phyloP scores from a whole-genome alignment of 2,888 invertebrate genomes.

The Eledone cirrhosa region DNA sequence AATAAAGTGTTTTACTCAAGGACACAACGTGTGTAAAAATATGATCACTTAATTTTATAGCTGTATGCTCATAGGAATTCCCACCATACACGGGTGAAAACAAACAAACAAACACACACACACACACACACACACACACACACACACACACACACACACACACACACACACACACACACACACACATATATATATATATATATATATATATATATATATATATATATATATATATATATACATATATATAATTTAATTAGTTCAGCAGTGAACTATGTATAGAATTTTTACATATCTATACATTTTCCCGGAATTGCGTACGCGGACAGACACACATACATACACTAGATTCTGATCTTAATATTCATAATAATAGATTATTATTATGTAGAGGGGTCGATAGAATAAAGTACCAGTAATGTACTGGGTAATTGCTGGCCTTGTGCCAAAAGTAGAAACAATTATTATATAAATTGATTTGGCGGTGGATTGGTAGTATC shows the following conservation, averaged over 20 bases:
- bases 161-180: too few relatives aligned
- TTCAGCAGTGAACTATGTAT: slow-evolving; percentile 36
- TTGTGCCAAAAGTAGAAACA: too few relatives aligned
- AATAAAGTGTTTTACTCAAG: too few relatives aligned
- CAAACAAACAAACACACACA: neutral
- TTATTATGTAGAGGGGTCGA: too few relatives aligned
- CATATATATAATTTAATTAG: neutral
- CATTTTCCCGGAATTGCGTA: neutral
- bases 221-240: slow-evolving; percentile 3
- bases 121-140: too few relatives aligned
- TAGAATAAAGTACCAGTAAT: too few relatives aligned
- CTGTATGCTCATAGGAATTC: too few relatives aligned
- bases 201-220: slow-evolving; percentile 9
- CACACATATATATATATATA: neutral
- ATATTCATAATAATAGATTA: too few relatives aligned
- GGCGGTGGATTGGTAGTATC: too few relatives aligned
- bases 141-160: neutral
- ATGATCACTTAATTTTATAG: neutral
- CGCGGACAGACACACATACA: neutral
- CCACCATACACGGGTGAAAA: neutral
- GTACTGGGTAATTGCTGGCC: too few relatives aligned
- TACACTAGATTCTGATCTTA: too few relatives aligned
- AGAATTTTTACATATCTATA: slow-evolving; percentile 29
- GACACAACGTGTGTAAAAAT: neutral
- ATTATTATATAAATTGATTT: too few relatives aligned